phyloP scores from a whole-genome alignment of 2,113 vertebrate species.

The Cyphomyrus discorhynchus region DNA sequence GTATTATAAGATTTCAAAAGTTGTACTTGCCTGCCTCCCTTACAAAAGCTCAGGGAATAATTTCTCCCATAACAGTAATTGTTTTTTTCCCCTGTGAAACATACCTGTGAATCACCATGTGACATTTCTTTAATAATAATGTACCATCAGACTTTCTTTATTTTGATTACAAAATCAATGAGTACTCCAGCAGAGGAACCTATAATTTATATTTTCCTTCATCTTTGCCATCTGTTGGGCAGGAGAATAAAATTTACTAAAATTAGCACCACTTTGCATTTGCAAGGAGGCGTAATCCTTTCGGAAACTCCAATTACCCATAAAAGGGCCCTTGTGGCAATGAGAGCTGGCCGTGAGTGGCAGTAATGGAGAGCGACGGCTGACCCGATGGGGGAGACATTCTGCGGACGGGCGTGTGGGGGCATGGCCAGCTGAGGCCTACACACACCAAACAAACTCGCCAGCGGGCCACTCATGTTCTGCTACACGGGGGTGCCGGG shows the following conservation, averaged over 20 bases:
- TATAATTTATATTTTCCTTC: not conserved
- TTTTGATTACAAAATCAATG: not conserved
- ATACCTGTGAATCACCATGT: conserved; percentile 2
- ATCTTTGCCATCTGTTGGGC: not conserved
- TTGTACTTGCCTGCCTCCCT: not conserved
- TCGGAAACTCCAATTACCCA: not conserved
- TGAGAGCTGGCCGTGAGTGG: not conserved
- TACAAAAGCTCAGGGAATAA: not conserved
- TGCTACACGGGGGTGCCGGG: not conserved
- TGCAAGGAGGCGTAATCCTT: not conserved
- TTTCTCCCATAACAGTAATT: not conserved
- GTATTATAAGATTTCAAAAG: not conserved
- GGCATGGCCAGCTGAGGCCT: not conserved
- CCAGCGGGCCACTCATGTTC: not conserved
- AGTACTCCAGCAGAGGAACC: not conserved
- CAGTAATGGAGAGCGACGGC: not conserved
- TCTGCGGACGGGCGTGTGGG: not conserved
- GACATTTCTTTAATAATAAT: conserved; percentile 5
- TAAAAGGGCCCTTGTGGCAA: not conserved
- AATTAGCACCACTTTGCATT: not conserved
- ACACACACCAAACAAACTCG: not conserved
- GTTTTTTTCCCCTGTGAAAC: not conserved
- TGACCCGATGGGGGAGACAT: not conserved
- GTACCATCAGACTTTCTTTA: not conserved
- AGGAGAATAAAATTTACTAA: not conserved